Evolutionary conservation across 2,113 vertebrate species (phyloP), one percentile per base, ranked within the genome.

Genomic region (Actinemys pallida): DNA sequence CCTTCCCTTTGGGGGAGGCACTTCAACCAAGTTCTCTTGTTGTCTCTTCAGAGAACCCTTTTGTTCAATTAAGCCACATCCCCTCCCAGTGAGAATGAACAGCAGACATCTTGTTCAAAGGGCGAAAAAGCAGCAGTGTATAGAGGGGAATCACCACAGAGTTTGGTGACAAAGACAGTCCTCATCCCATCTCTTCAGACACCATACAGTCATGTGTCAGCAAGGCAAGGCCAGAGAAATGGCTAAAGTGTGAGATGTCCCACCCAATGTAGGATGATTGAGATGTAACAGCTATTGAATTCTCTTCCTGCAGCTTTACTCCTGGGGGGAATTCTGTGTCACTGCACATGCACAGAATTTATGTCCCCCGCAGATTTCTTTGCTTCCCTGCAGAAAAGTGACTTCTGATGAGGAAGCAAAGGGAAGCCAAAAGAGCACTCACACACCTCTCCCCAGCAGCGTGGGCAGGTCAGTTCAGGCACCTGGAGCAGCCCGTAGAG

Each of bases 111-210:
- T 42, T 86, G 16, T 76, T 94, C 49, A 59, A 80, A 31, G 24
- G 56, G 31, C 54, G 35, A 80, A 84, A 69, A 1, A 88, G 78
- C 6, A 87, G 5, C 16, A 14, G 6, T 76, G 20, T 27, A 69
- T 69, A 82, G 19, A 25, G 45, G 82, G 24, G 39, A 76, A 27
- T 2, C 0, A 0, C 24, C 88, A 76, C 52, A n/a, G 2, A 47
- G 24, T n/a, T 13, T 85, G 19, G 10, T 8, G 39, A 45, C 10
- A 45, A 24, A 13, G 22, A 78, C 35, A 53, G 7, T 56, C 47
- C 6, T 84, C 89, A 52, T 10, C 5, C 22, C 47, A 54, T 76
- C 42, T 49, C 29, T 87, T 49, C 5, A 8, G 29, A 75, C 49
- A 75, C 8, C 27, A 81, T 0, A 1, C 22, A 78, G 16, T 4